These are phyloP conservation scores for Oryzias melastigma DNA, from an alignment of 2,113 vertebrate genomes.

Conservation along the genomic window DNA sequence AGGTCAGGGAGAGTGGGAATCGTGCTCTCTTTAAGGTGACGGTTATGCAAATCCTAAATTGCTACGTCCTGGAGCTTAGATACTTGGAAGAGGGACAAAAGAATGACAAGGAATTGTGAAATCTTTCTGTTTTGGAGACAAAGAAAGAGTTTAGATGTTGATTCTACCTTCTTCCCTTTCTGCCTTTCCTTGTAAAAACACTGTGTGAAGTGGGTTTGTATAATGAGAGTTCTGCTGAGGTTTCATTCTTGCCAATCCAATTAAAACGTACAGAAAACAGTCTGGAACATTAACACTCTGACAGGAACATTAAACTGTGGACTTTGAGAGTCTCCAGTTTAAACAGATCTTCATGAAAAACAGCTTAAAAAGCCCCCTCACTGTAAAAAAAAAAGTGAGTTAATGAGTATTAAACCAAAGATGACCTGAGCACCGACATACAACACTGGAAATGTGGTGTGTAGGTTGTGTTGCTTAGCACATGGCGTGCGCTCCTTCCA, in stretches of 20 bases:
- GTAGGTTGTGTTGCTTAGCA: neutral
- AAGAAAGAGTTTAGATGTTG: slow-evolving; percentile 2
- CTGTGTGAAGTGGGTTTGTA: slow-evolving; percentile 56
- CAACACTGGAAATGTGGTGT: slow-evolving; percentile 15
- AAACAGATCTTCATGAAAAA: slow-evolving; percentile 9
- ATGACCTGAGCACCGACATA: slow-evolving; percentile 22
- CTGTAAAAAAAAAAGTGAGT: slow-evolving; percentile 23
- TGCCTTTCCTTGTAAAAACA: slow-evolving; percentile 36
- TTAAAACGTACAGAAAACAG: slow-evolving; percentile 23
- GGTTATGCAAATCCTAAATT: slow-evolving; percentile 71
- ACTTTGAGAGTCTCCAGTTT: neutral
- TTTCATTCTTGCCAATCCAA: slow-evolving; percentile 41
- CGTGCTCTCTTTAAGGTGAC: slow-evolving; percentile 48
- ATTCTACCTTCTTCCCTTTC: slow-evolving; percentile 6
- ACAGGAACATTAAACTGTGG: slow-evolving; percentile 12
- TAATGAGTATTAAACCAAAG: neutral
- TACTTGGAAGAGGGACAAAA: neutral
- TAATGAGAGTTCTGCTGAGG: slow-evolving; percentile 51
- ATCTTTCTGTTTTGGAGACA: neutral
- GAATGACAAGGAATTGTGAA: neutral
- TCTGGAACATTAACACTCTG: slow-evolving; percentile 3
- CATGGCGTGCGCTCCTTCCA: slow-evolving; percentile 12
- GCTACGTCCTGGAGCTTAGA: neutral
- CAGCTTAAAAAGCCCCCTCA: slow-evolving; percentile 11
- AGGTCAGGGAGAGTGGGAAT: slow-evolving; percentile 14